phyloP scores from a whole-genome alignment of 1,140 invertebrate genomes.

The Choristoneura fumiferana region DNA sequence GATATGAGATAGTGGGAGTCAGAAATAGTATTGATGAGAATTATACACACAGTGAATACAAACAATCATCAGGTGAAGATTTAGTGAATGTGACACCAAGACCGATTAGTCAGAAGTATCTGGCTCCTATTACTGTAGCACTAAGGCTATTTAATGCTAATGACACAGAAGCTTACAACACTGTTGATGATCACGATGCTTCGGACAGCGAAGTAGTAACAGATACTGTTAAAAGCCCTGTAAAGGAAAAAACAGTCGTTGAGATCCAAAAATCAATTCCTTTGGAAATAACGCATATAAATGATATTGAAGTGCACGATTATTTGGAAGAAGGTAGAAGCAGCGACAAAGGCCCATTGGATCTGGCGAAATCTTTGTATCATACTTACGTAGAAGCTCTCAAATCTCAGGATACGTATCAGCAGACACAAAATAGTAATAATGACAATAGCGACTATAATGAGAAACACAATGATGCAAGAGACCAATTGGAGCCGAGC shows the following conservation, averaged over 20 bases:
- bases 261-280: conserved; percentile 81
- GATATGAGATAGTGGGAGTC: conserved; percentile 57
- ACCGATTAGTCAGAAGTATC: conserved; percentile 73
- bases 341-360: conserved; percentile 46
- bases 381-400: conserved; percentile 57
- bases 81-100: conserved; percentile 68
- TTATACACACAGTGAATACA: conserved; percentile 28
- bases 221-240: conserved; percentile 45
- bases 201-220: conserved; percentile 59
- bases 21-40: conserved; percentile 44
- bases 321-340: conserved; percentile 69
- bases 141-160: conserved; percentile 71
- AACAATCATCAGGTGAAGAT: conserved; percentile 33
- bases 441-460: conserved; percentile 39
- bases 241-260: conserved; percentile 72
- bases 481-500: conserved; percentile 50
- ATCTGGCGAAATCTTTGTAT: conserved; percentile 45
- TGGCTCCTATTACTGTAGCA: conserved; percentile 79
- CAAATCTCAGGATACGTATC: conserved; percentile 48
- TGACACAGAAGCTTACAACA: conserved; percentile 46
- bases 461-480: conserved; percentile 37
- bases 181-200: conserved; percentile 53
- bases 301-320: conserved; percentile 72
- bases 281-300: conserved; percentile 68
- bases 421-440: conserved; percentile 39